Base-by-base conservation (phyloP, 2,888 invertebrate genomes). In the Chromoteleia sp. region DNA sequence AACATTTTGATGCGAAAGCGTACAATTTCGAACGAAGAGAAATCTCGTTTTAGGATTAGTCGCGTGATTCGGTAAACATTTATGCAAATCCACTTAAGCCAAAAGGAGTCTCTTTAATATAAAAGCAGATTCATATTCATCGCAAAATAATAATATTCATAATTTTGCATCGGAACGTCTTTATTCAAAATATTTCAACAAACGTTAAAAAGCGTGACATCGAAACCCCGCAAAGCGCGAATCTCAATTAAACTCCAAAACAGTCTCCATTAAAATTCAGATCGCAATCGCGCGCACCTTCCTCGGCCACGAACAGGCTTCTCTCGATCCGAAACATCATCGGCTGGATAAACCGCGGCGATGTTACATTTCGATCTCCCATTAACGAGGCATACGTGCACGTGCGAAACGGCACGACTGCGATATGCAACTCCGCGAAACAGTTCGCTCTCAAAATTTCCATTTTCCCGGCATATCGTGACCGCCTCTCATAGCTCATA, bases 381-480 rank as follows among this genome's bases (percentile, higher is more conserved):
- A 21, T 6, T 17, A 33, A 14, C 25, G 29, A 54, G 17, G n/a
- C 33, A 6, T 30, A 36, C 36, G 12, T n/a, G 15, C 45, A 43
- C 30, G n/a, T n/a, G n/a, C n/a, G n/a, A n/a, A n/a, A n/a, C n/a
- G n/a, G 41, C 25, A 12, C 25, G 25, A 25, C 25, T 14, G 29
- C 52, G 36, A n/a, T 39, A n/a, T n/a, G n/a, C n/a, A n/a, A n/a
- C n/a, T n/a, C n/a, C n/a, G n/a, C n/a, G n/a, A n/a, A n/a, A n/a
- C n/a, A n/a, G n/a, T 6, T 25, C 25, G 25, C 25, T 4, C 25
- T 25, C 25, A 68, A 61, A 70, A 58, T 58, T 58, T 43, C 45
- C 63, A 56, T 63, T 74, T 74, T 74, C 45, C 68, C 21, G 68
- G 4, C 12, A 19, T 48, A 36, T 70, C 68, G 68, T 70, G 68